Conservation (phyloP, 2,797 vertebrate species). For the Neopelma chrysocephalum region DNA sequence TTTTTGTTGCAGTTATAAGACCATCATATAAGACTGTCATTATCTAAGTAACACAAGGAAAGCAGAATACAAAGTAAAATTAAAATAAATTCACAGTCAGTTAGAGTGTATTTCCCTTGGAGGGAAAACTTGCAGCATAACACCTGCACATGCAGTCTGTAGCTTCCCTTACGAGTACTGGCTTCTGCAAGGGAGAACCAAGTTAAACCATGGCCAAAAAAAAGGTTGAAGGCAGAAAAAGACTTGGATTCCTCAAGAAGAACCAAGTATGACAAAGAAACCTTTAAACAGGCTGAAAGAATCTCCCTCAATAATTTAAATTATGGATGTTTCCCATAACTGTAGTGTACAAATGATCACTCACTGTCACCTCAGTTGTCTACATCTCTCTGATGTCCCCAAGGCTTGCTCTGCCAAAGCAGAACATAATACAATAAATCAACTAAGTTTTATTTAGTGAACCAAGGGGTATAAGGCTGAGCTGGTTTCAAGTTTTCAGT, state of each 20-base stretch:
- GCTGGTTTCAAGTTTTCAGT: not conserved
- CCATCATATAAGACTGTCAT: not conserved
- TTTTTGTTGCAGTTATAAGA: not conserved
- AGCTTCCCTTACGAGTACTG: not conserved
- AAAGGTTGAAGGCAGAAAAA: not conserved
- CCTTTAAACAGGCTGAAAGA: not conserved
- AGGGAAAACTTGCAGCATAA: not conserved
- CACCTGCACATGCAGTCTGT: not conserved
- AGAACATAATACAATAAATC: not conserved
- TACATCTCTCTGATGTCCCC: rapidly evolving
- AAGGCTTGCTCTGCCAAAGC: not conserved
- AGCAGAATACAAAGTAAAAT: not conserved
- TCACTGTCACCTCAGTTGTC: not conserved
- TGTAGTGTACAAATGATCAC: not conserved
- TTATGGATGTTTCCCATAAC: not conserved
- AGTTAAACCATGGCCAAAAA: not conserved
- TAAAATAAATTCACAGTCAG: not conserved
- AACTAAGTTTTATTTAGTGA: not conserved
- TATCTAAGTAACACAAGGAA: not conserved
- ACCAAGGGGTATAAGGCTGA: not conserved
- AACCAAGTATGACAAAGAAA: not conserved
- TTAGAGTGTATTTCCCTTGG: not conserved
- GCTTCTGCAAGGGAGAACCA: not conserved
- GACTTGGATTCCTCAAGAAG: not conserved
- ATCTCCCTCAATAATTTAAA: not conserved